Conservation (phyloP, 2,797 vertebrate species). For the Threskiornis aethiopicus region DNA sequence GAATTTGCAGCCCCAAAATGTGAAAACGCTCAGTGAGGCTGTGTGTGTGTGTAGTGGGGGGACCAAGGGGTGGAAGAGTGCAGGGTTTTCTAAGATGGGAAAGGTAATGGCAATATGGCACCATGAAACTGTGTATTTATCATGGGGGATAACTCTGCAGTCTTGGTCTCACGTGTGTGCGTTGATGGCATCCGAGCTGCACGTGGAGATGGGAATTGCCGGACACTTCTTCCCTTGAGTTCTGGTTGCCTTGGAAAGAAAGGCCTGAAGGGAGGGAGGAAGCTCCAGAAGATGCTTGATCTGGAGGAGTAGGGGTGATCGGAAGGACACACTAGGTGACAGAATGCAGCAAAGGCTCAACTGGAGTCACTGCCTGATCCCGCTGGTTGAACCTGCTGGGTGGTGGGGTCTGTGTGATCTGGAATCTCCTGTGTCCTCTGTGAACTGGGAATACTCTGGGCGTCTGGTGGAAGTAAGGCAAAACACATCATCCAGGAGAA, state of each 20-base stretch:
- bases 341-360: neutral
- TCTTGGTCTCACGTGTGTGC: neutral
- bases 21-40: neutral
- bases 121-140: neutral
- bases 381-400: neutral
- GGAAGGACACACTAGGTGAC: accelerated
- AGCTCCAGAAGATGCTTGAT: neutral
- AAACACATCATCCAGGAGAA: neutral
- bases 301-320: neutral
- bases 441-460: neutral
- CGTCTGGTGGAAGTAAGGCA: neutral
- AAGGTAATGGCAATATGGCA: neutral
- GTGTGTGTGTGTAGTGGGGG: neutral
- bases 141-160: neutral
- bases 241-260: neutral
- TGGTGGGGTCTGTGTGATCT: neutral
- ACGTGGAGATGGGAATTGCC: accelerated
- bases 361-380: neutral
- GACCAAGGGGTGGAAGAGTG: neutral
- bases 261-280: neutral
- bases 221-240: neutral
- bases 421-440: neutral
- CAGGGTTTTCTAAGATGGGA: neutral
- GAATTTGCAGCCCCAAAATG: constrained; percentile 26
- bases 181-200: neutral